These are phyloP conservation scores for Schizopygopsis pylzovi DNA, from an alignment of 2,797 vertebrate genomes.

Conservation along the genomic window DNA sequence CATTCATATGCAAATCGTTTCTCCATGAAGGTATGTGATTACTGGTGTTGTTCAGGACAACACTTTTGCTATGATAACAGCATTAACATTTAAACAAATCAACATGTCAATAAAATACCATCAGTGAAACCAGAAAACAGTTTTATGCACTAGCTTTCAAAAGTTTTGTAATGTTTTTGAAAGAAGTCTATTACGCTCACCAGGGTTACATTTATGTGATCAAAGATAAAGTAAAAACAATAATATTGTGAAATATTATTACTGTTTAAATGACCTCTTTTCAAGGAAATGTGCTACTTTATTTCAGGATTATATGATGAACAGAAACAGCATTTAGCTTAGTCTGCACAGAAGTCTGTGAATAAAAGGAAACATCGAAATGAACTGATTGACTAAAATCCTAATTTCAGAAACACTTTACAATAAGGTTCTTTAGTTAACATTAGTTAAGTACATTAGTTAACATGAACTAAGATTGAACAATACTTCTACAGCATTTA, in stretches of 20 bases:
- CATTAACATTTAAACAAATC: not conserved
- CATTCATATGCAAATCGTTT: not conserved
- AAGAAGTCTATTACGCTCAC: not conserved
- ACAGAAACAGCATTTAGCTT: no score
- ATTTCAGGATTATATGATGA: no score
- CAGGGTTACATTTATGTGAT: not conserved
- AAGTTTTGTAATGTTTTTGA: not conserved
- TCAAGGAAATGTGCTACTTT: no score
- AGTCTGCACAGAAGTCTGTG: no score
- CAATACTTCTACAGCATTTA: no score
- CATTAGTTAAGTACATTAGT: no score
- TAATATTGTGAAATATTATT: not conserved
- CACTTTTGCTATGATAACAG: not conserved
- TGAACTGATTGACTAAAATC: no score
- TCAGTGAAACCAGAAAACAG: not conserved
- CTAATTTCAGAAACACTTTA: no score
- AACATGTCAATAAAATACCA: not conserved
- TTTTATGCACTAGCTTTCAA: not conserved
- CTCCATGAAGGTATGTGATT: not conserved
- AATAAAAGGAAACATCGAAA: no score
- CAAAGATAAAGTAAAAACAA: not conserved
- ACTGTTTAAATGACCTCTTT: not conserved
- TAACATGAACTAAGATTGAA: no score
- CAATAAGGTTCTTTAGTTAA: no score
- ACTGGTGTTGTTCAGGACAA: not conserved